These are phyloP conservation scores for Tachina lurida DNA, from an alignment of 2,888 invertebrate genomes.

Conservation along the genomic window DNA sequence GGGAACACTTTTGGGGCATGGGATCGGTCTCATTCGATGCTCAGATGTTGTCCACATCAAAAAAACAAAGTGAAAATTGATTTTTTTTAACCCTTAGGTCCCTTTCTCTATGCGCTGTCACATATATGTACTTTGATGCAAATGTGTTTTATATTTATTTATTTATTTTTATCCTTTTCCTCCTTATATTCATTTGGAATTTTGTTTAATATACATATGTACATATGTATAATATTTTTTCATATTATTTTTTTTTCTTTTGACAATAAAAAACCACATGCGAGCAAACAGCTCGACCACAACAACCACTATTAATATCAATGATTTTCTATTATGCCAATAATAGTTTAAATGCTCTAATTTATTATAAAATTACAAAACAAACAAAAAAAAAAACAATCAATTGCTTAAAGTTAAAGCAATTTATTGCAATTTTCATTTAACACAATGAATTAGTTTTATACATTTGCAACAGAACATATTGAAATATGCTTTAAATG, in stretches of 20 bases:
- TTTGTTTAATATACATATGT: background rate
- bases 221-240: no score
- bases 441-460: no score
- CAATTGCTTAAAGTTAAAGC: conserved; percentile 17
- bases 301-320: conserved; percentile 62
- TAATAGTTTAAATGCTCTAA: conserved; percentile 11
- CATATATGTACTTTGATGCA: no score
- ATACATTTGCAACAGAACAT: no score
- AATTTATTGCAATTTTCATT: background rate
- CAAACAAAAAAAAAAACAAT: background rate
- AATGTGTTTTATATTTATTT: background rate
- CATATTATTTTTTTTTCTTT: background rate
- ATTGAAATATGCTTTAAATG: no score
- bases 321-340: conserved; percentile 58
- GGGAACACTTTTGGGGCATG: no score
- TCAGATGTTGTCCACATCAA: no score
- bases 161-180: background rate
- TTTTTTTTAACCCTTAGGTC: no score
- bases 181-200: background rate
- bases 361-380: conserved; percentile 22
- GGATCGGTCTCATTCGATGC: no score
- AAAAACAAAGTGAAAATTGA: no score
- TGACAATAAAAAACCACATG: conserved; percentile 43
- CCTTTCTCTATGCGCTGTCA: no score
- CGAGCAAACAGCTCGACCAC: conserved; percentile 57